These are phyloP conservation scores for Lypha dubia DNA, from an alignment of 2,888 invertebrate genomes.

Conservation along the genomic window DNA sequence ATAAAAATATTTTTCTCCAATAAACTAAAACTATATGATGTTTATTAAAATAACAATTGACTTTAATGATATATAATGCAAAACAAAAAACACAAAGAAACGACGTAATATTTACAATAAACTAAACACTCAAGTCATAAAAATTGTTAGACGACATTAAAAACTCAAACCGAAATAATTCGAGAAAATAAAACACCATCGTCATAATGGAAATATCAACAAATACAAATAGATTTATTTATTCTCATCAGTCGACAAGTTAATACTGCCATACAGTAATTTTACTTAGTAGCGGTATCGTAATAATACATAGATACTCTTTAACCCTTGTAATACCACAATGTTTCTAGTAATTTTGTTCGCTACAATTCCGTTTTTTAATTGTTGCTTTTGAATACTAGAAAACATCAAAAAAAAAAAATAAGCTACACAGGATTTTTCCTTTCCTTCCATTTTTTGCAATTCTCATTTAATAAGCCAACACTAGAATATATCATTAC, in stretches of 20 bases:
- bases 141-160: slow-evolving; percentile 22
- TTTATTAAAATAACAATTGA: slow-evolving; percentile 43
- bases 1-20: neutral
- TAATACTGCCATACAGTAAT: neutral
- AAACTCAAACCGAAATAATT: neutral
- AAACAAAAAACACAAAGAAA: neutral
- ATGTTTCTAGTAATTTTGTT: no score
- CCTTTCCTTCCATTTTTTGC: no score
- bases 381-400: no score
- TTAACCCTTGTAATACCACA: no score
- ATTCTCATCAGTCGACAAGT: neutral
- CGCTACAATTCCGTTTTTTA: no score
- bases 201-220: neutral
- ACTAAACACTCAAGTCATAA: neutral
- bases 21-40: neutral
- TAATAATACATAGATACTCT: neutral
- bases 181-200: neutral
- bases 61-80: slow-evolving; percentile 34
- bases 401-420: no score
- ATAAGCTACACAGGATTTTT: no score
- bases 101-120: slow-evolving; percentile 6
- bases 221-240: neutral
- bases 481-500: no score
- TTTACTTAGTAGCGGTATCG: neutral
- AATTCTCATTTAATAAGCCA: no score